These are phyloP conservation scores for Aleadryas rufinucha DNA, from an alignment of 2,113 vertebrate species.

Conservation along the genomic window DNA sequence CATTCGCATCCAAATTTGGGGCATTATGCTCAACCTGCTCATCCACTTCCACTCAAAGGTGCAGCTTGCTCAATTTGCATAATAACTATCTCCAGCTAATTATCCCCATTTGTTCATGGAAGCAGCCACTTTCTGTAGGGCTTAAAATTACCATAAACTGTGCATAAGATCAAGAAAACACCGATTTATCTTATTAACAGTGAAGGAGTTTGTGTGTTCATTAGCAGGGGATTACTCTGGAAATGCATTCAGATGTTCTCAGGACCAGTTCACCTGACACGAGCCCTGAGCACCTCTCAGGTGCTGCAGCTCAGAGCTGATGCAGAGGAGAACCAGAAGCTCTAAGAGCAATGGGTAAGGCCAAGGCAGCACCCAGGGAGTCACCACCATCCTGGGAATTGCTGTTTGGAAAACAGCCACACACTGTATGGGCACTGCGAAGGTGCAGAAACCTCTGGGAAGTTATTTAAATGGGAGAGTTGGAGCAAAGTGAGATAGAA, in stretches of 20 bases:
- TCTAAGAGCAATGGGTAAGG: neutral
- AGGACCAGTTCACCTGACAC: neutral
- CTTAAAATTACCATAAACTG: constrained; percentile 31
- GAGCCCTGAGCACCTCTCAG: rapidly evolving
- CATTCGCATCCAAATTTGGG: neutral
- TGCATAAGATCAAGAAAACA: neutral
- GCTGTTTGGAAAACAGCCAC: neutral
- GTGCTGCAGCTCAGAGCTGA: neutral
- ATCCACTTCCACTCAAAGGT: neutral
- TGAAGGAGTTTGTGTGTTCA: neutral
- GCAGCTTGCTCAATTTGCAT: constrained; percentile 7
- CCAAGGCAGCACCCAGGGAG: neutral
- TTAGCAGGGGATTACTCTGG: neutral
- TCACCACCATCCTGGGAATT: rapidly evolving
- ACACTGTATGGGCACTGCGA: rapidly evolving
- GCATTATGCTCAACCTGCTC: neutral
- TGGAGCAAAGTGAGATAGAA: rapidly evolving
- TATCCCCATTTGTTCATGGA: constrained; percentile 32
- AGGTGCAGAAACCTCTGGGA: neutral
- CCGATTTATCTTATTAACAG: neutral
- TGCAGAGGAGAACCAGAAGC: neutral
- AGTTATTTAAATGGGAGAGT: rapidly evolving
- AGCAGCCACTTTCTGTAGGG: constrained; percentile 26
- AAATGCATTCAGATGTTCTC: neutral
- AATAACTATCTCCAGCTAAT: constrained; percentile 51